Conservation (phyloP, 2,888 invertebrate genomes). For the Ormyrus labotus region DNA sequence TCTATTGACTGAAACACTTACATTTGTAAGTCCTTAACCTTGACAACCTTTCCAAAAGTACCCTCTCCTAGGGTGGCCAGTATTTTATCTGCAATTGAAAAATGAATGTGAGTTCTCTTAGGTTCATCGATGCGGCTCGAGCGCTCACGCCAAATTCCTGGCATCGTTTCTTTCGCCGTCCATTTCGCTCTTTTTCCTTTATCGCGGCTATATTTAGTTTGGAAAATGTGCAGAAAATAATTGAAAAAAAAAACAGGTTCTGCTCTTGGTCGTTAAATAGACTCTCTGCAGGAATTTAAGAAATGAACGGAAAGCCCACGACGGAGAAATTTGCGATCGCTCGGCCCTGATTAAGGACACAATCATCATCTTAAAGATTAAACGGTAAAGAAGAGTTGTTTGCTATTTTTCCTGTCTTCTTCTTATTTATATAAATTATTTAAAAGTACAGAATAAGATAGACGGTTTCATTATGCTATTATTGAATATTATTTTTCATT, state of each 20-base stretch:
- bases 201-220: background rate
- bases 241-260: background rate
- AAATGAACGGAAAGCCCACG: conserved; percentile 53
- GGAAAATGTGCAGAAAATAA: background rate
- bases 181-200: background rate
- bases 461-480: conserved; percentile 47
- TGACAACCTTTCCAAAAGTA: conserved; percentile 99
- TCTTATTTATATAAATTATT: conserved; percentile 41
- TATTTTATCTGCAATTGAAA: conserved; percentile 96
- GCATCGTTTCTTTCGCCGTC: background rate
- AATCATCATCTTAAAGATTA: conserved; percentile 54
- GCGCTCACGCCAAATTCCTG: background rate
- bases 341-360: conserved; percentile 45
- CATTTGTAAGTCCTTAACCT: conserved; percentile 97
- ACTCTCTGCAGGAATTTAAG: background rate
- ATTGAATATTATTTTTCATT: conserved; percentile 13
- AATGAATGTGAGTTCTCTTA: conserved; percentile 73
- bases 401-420: conserved; percentile 53
- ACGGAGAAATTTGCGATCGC: conserved; percentile 27
- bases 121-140: conserved; percentile 39
- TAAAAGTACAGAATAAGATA: conserved; percentile 54
- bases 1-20: conserved; percentile 78
- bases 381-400: conserved; percentile 54
- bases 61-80: conserved; percentile 99
- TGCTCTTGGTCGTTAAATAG: too few relatives aligned